These are phyloP conservation scores for Spisula solida DNA, from an alignment of 2,888 invertebrate genomes.

Conservation along the genomic window DNA sequence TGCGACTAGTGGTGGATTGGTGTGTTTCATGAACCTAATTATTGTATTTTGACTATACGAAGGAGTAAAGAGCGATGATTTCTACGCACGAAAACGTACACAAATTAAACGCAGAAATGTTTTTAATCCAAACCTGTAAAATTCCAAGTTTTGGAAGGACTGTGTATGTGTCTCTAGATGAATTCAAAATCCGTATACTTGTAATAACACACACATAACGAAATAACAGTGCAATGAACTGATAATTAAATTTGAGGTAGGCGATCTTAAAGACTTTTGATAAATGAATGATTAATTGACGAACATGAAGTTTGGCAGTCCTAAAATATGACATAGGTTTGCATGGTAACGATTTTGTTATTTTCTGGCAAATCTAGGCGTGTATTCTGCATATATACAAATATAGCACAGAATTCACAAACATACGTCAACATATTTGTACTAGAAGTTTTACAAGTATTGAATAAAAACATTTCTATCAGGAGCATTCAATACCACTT, in stretches of 20 bases:
- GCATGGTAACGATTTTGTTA: too few species aligned
- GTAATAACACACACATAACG: not conserved
- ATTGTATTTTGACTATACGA: not conserved
- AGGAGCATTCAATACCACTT: constrained; percentile 33
- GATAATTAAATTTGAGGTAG: not conserved
- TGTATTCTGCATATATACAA: too few species aligned
- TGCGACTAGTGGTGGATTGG: constrained; percentile 19
- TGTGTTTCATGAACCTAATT: not conserved
- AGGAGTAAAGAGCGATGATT: not conserved
- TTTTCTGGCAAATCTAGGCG: too few species aligned
- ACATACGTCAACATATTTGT: too few species aligned
- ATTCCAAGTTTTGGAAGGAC: not conserved
- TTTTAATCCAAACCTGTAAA: constrained; percentile 25
- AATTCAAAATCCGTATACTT: not conserved
- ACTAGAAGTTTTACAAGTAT: constrained; percentile 11
- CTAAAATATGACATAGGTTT: too few species aligned
- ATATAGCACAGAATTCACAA: too few species aligned
- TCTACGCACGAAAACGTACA: constrained; percentile 30
- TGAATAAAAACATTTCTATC: constrained; percentile 40
- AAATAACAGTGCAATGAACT: not conserved
- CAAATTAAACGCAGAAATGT: constrained; percentile 27
- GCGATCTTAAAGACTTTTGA: not conserved
- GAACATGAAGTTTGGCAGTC: not conserved
- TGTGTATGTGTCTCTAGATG: not conserved
- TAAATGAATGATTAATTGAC: not conserved